Evolutionary conservation across 2,888 invertebrate species (phyloP).

Genomic region (Mallateleia sp.): DNA sequence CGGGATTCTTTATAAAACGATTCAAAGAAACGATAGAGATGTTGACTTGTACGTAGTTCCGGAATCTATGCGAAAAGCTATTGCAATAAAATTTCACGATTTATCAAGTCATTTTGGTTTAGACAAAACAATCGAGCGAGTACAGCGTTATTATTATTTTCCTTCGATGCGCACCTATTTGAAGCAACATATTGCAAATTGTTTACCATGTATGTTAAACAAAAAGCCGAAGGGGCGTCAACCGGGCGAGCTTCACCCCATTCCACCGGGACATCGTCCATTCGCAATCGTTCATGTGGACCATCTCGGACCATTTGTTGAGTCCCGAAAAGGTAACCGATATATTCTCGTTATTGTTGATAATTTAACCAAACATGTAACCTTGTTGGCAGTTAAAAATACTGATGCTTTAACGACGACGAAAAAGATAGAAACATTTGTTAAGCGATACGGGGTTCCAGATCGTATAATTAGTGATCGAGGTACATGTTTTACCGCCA

Average conservation of each 20-base stretch:
- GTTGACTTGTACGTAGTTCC: background rate
- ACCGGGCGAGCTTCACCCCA: constrained; percentile 7
- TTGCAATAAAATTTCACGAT: background rate
- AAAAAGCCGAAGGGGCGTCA: constrained; percentile 5
- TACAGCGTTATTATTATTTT: background rate
- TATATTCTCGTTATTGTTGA: constrained; percentile 71
- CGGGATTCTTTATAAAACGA: too few relatives aligned
- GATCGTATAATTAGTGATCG: constrained; percentile 48
- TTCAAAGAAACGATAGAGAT: background rate
- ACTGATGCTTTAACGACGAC: constrained; percentile 40
- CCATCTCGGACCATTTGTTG: constrained; percentile 73
- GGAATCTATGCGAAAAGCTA: background rate
- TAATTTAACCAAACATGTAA: constrained; percentile 70
- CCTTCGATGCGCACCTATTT: background rate
- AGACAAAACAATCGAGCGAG: background rate
- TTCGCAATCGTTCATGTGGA: constrained; percentile 35
- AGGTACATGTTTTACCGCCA: constrained; percentile 58
- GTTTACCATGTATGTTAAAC: constrained; percentile 41
- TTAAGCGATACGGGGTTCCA: constrained; percentile 52
- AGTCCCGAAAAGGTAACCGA: constrained; percentile 35
- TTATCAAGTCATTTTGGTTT: background rate
- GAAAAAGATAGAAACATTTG: constrained; percentile 42
- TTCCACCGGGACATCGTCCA: background rate
- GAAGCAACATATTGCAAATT: background rate
- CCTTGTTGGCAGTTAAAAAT: constrained; percentile 59